phyloP scores from a whole-genome alignment of 1,140 invertebrate species.

The Adoxophyes honmai region DNA sequence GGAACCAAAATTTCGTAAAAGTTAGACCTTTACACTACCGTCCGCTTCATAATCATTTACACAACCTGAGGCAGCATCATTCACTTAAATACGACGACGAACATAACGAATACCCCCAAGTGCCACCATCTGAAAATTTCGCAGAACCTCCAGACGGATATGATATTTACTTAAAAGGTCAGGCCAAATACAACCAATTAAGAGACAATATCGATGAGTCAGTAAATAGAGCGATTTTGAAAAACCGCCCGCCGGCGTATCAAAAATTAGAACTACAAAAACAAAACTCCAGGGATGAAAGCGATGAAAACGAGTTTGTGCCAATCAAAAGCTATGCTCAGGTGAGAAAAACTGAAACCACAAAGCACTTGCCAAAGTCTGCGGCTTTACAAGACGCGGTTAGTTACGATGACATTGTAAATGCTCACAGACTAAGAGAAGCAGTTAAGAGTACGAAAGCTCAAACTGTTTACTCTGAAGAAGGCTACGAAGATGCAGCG shows the following conservation, averaged over 20 bases:
- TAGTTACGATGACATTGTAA: conserved; percentile 79
- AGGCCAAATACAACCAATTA: conserved; percentile 48
- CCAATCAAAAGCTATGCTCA: conserved; percentile 83
- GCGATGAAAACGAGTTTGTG: conserved; percentile 78
- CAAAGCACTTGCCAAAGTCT: conserved; percentile 78
- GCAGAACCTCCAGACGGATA: conserved; percentile 57
- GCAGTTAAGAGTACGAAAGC: conserved; percentile 84
- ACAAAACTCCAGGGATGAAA: conserved; percentile 26
- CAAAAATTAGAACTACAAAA: conserved; percentile 53
- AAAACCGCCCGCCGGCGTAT: conserved; percentile 44
- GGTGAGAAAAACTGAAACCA: conserved; percentile 80
- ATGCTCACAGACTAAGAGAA: conserved; percentile 81
- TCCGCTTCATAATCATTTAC: conserved; percentile 62
- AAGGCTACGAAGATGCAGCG: conserved; percentile 86
- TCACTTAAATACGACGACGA: conserved; percentile 65
- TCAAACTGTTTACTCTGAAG: conserved; percentile 86
- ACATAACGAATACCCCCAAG: conserved; percentile 68
- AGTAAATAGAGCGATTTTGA: conserved; percentile 49
- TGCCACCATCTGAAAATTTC: conserved; percentile 35
- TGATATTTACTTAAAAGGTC: conserved; percentile 70
- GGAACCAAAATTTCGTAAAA: conserved; percentile 63
- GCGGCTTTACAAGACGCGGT: conserved; percentile 77
- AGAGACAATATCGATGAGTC: conserved; percentile 62
- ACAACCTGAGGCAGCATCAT: conserved; percentile 59
- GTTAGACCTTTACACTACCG: conserved; percentile 61